Conservation (phyloP, 1,140 invertebrate genomes). For the Trachymyrmex septentrionalis region DNA sequence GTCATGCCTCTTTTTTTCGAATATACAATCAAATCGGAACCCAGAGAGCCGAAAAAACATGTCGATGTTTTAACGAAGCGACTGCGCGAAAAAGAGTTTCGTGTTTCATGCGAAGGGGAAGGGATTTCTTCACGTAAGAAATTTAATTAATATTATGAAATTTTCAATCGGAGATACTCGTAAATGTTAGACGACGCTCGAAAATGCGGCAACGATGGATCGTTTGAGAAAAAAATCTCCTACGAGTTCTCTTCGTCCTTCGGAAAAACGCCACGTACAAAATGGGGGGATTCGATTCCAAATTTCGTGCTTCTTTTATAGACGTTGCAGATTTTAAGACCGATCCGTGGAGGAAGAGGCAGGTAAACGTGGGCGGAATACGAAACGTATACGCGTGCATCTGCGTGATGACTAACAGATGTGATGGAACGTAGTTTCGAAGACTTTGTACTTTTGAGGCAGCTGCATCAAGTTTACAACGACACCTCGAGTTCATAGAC, state of each 20-base stretch:
- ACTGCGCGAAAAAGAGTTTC: background rate
- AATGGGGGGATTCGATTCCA: background rate
- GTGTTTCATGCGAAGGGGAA: background rate
- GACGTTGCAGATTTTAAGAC: background rate
- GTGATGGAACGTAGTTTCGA: background rate
- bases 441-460: constrained; percentile 52
- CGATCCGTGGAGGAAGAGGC: background rate
- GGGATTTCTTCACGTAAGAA: background rate
- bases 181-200: background rate
- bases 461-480: constrained; percentile 13
- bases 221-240: background rate
- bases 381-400: background rate
- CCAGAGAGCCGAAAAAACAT: background rate
- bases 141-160: constrained; percentile 57
- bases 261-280: background rate
- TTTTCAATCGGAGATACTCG: constrained; percentile 17
- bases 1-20: background rate
- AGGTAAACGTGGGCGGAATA: background rate
- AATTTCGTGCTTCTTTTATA: background rate
- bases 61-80: background rate
- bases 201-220: background rate
- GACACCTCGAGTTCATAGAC: background rate
- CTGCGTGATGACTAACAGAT: constrained; percentile 16
- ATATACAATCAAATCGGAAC: background rate
- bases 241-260: background rate